These are phyloP conservation scores for Cryptotis parvus DNA, from an alignment of 2,113 vertebrate genomes.

Conservation along the genomic window DNA sequence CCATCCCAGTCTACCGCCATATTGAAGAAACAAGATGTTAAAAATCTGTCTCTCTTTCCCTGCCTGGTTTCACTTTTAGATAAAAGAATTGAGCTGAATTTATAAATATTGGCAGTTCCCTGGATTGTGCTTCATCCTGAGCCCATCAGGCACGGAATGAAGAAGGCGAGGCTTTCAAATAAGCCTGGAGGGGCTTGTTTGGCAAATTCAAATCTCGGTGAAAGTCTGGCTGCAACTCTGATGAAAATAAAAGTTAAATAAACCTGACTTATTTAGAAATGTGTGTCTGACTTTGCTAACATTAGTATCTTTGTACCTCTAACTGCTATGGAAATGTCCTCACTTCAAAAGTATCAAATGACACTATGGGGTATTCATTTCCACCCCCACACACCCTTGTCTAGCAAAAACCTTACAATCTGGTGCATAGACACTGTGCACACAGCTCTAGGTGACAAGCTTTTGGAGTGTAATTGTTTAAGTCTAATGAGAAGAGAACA, in stretches of 20 bases:
- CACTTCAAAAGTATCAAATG: conserved; percentile 43
- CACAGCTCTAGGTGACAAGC: neutral
- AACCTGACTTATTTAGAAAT: conserved; percentile 57
- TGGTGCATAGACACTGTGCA: neutral
- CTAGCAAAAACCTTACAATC: conserved; percentile 50
- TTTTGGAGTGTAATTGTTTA: neutral
- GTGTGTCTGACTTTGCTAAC: conserved; percentile 35
- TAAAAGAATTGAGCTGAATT: conserved; percentile 27
- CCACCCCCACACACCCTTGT: conserved; percentile 19
- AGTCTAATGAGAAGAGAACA: conserved; percentile 20
- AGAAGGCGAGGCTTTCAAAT: conserved; percentile 49
- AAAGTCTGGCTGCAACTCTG: conserved; percentile 47
- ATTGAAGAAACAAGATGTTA: conserved; percentile 36
- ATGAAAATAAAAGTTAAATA: conserved; percentile 74
- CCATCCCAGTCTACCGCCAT: fast-evolving
- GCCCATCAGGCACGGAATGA: neutral
- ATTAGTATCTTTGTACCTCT: conserved; percentile 46
- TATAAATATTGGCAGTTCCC: conserved; percentile 61
- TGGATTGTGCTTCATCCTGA: conserved; percentile 30
- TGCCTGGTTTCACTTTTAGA: neutral
- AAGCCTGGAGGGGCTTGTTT: conserved; percentile 57
- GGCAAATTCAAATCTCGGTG: conserved; percentile 31
- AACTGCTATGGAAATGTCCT: conserved; percentile 39
- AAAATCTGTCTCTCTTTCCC: conserved; percentile 39
- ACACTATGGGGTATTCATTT: neutral